These are phyloP conservation scores for Brachypteracias leptosomus DNA, from an alignment of 2,113 vertebrate species.

Conservation along the genomic window DNA sequence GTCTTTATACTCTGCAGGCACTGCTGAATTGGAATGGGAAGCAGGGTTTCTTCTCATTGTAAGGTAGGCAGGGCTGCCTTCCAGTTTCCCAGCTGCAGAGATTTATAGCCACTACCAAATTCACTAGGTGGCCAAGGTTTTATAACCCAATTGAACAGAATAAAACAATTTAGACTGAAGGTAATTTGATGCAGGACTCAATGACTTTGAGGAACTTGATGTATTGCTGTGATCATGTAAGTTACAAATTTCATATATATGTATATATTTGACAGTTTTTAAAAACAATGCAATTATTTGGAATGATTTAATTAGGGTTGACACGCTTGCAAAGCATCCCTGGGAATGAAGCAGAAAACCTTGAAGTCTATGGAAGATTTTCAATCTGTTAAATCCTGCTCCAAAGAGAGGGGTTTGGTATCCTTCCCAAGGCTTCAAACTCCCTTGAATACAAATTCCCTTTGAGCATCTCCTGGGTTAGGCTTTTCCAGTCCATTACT, in stretches of 20 bases:
- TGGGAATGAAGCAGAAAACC: slow-evolving; percentile 28
- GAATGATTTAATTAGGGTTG: slow-evolving; percentile 45
- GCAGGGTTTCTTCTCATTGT: slow-evolving; percentile 56
- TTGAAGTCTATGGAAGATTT: slow-evolving; percentile 3
- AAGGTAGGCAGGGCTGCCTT: slow-evolving; percentile 62
- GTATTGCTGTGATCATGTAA: background rate
- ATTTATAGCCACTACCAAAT: slow-evolving; percentile 60
- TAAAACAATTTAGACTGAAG: slow-evolving; percentile 49
- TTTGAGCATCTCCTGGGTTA: background rate
- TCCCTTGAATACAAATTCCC: slow-evolving; percentile 41
- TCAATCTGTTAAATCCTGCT: slow-evolving; percentile 10
- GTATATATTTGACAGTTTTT: slow-evolving; percentile 9
- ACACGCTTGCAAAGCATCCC: slow-evolving; percentile 28
- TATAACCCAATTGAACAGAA: slow-evolving; percentile 54
- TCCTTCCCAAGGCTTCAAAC: slow-evolving; percentile 7
- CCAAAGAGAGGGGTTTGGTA: slow-evolving; percentile 3
- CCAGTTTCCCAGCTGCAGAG: slow-evolving; percentile 65
- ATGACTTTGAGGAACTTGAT: slow-evolving; percentile 36
- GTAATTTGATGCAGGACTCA: slow-evolving; percentile 34
- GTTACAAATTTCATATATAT: background rate
- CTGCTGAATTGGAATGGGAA: slow-evolving; percentile 53
- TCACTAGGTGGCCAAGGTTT: slow-evolving; percentile 63
- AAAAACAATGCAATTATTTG: slow-evolving; percentile 26
- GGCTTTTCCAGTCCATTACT: background rate
- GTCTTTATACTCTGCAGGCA: slow-evolving; percentile 47